phyloP scores from a whole-genome alignment of 2,888 invertebrate genomes.

The Schizaphis graminum region DNA sequence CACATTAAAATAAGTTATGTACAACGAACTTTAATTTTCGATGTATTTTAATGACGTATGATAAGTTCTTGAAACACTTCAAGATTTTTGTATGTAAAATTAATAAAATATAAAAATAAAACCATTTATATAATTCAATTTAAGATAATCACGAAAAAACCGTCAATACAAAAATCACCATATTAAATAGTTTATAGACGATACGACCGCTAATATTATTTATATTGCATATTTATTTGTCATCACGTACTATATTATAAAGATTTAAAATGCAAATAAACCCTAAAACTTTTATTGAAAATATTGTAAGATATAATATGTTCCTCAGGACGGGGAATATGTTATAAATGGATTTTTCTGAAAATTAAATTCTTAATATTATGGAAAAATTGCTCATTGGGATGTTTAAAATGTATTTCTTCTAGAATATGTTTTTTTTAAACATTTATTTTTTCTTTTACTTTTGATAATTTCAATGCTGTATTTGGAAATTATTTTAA shows the following conservation, averaged over 20 bases:
- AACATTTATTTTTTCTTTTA: background rate
- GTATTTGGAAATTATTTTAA: background rate
- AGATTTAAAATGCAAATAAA: background rate
- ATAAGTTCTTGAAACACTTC: background rate
- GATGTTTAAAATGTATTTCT: background rate
- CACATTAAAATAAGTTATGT: background rate
- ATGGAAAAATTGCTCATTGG: background rate
- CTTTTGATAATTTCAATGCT: background rate
- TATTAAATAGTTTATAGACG: background rate
- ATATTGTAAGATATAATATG: background rate
- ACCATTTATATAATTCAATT: background rate
- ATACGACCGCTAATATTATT: background rate
- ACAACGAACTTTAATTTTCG: background rate
- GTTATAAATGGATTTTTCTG: constrained; percentile 21
- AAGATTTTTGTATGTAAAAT: background rate
- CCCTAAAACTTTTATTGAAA: background rate
- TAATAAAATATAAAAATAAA: background rate
- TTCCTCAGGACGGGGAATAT: background rate
- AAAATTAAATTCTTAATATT: constrained; percentile 32
- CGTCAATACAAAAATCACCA: background rate
- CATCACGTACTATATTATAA: background rate
- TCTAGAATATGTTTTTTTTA: background rate
- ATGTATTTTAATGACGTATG: background rate
- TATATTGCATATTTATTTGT: background rate
- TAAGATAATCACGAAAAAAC: background rate